Conservation (phyloP, 2,797 vertebrate genomes). For the Cynodonichthys magdalenae region DNA sequence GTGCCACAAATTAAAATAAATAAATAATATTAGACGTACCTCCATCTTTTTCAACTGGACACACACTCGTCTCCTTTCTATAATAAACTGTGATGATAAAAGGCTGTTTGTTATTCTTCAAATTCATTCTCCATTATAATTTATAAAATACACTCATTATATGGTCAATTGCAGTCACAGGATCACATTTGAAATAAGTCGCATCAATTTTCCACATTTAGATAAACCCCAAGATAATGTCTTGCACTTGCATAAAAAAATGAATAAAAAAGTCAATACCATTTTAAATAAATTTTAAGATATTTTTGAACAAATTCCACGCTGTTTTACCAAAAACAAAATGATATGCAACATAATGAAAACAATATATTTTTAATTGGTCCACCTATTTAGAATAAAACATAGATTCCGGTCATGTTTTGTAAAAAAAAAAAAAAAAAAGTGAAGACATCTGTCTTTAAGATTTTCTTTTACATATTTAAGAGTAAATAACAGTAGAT, state of each 20-base stretch:
- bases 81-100: conserved; percentile 43
- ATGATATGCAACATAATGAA: too few relatives aligned
- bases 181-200: conserved; percentile 16
- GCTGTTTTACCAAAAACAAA: too few relatives aligned
- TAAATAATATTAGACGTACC: conserved; percentile 14
- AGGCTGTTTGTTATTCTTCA: conserved; percentile 26
- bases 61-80: conserved; percentile 41
- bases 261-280: not conserved
- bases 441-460: too few relatives aligned
- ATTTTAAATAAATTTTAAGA: too few relatives aligned
- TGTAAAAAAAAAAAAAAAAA: too few relatives aligned
- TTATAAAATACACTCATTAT: conserved; percentile 56
- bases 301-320: too few relatives aligned
- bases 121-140: conserved; percentile 44
- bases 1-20: conserved; percentile 22
- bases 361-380: too few relatives aligned
- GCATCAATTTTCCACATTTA: conserved; percentile 5
- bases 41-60: conserved; percentile 12
- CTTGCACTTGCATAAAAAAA: conserved; percentile 3
- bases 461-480: too few relatives aligned
- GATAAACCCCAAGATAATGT: conserved; percentile 10
- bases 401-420: too few relatives aligned
- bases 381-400: too few relatives aligned
- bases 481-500: too few relatives aligned
- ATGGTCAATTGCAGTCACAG: conserved; percentile 32